Base-by-base conservation (phyloP, 2,113 vertebrate genomes). In the Raphicerus campestris region DNA sequence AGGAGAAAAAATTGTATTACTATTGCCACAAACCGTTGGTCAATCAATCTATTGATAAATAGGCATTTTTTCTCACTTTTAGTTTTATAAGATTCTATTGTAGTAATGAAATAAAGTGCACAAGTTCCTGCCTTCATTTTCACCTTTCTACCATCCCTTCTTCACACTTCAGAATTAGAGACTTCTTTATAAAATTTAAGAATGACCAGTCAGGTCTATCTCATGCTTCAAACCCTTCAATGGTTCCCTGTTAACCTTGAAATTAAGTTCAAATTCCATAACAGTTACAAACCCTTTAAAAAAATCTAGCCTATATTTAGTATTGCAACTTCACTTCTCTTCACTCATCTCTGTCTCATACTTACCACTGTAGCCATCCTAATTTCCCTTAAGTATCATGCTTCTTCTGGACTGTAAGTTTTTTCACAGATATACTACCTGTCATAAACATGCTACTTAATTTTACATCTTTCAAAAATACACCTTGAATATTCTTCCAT, bases 121-220 rank as follows among this genome's bases (percentile, higher is more conserved):
- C 17, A 94, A 88, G 91, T 56, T 51, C 39, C 32, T 91, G 20
- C 10, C 30, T 82, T 28, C 20, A 53, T 80, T 51, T 81, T 35
- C 13, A 32, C 5, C 26, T 39, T 45, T 92, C 4, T 45, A 35
- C n/a, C 22, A 85, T 77, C 16, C 22, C 24, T n/a, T 84, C 14
- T 53, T 92, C 26, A 81, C 30, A 78, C 30, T 63, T 49, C 80
- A 42, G 39, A 96, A 89, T 77, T 53, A 73, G 16, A 77, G 24
- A 13, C 22, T 89, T 97, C 20, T 58, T 83, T 95, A 83, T 53
- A 85, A 84, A 94, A 51, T 91, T 87, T 87, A 96, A 45, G 61
- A 53, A 45, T 88, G 35, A 66, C 45, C 42, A 75, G 10, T 97
- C 32, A 60, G 4, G 20, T 77, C 78, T 87, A 70, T 45, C 24